Conservation (phyloP, 2,797 vertebrate genomes). For the Danio jaintianensis region DNA sequence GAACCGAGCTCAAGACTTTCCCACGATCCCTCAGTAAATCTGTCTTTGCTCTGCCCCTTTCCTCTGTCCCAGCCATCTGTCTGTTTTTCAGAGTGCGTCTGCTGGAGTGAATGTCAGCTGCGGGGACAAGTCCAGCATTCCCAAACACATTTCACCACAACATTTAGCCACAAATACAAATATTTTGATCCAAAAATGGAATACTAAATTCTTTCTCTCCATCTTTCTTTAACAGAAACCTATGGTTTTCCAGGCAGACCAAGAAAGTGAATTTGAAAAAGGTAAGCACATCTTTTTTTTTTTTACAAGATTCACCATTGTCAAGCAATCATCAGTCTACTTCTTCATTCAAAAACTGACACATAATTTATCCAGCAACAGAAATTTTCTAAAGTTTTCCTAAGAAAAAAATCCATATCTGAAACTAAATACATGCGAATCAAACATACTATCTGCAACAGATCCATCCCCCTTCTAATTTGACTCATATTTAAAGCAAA, state of each 20-base stretch:
- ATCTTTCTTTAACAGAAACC: not conserved
- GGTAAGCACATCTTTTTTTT: not conserved
- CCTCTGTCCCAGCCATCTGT: conserved; percentile 82
- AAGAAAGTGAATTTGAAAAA: not conserved
- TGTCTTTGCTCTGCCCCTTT: conserved; percentile 74
- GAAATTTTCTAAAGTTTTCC: no score
- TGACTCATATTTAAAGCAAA: not conserved
- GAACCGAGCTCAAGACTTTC: conserved; percentile 82
- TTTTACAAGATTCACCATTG: not conserved
- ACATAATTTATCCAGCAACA: not conserved
- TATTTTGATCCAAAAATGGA: not conserved
- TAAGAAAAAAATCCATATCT: not conserved
- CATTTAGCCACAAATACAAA: conserved; percentile 64
- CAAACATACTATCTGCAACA: not conserved
- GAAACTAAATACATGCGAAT: not conserved
- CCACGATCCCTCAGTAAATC: conserved; percentile 83
- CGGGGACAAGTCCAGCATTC: conserved; percentile 58
- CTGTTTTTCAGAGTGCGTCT: conserved; percentile 71
- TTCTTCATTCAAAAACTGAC: not conserved
- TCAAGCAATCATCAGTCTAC: not conserved
- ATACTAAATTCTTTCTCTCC: not conserved
- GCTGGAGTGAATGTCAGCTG: conserved; percentile 78
- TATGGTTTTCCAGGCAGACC: not conserved
- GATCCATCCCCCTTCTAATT: not conserved
- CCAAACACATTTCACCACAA: conserved; percentile 53